Evolutionary conservation across 2,888 invertebrate species (phyloP), one percentile per base, ranked within the genome.

Genomic region (Drosophila phalerata): DNA sequence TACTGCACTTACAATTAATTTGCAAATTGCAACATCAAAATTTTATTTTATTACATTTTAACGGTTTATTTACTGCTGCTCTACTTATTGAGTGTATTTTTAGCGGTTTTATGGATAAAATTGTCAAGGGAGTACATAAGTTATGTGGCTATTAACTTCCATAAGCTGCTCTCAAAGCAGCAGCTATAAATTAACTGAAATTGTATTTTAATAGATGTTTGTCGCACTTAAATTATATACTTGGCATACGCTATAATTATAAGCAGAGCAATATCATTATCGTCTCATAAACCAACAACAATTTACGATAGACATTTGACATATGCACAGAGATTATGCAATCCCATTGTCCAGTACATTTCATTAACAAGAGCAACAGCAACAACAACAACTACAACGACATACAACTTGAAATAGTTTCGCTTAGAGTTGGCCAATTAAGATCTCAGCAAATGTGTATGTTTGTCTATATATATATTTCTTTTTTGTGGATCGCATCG

Each of bases 301-400:
- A 69, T 57, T 69, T 75, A 66, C 61, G 22, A 62, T 55, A 40
- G 49, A 63, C 73, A 49, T 65, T 77, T 74, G 77, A 78, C 77
- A 77, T 77, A 71, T 75, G 79, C 75, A 79, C 66, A 57, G 51
- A 48, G 58, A 77, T 85, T 87, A 77, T 88, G 84, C 85, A 85
- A 85, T 79, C 57, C 69, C 76, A 81, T 85, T 84, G 88, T 88
- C 88, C 81, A 60, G 70, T 40, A 68, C 66, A 77, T 87, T 87
- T 82, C 88, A 85, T 88, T 73, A 87, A 87, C 83, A 85, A 71
- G 75, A 76, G 77, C 73, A 76, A 28, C 63, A 51, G 1, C 51
- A 58, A 10, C 53, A 55, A 11, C 57, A 73, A 28, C 55, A 48
- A 11, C 43, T 30, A 19, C 73, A 1, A n/a, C 43, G 22, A 43